phyloP scores from a whole-genome alignment of 2,797 vertebrate species.

The Sphenopsis melanotis region DNA sequence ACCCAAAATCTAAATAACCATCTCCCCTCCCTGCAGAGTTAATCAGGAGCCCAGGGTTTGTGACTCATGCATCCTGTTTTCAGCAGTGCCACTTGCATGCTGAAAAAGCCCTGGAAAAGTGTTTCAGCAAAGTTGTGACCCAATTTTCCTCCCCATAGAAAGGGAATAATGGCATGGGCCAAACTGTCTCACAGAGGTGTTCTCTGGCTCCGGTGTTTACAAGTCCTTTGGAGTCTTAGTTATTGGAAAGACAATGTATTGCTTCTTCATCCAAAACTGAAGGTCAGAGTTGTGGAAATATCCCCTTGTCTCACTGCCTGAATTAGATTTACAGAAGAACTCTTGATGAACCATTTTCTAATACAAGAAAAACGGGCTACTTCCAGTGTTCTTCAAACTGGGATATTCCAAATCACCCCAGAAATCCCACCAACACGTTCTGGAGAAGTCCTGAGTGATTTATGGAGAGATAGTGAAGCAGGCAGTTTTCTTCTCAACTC shows the following conservation, averaged over 20 bases:
- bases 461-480: fast-evolving
- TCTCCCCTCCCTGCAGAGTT: not conserved
- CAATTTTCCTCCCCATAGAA: not conserved
- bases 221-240: not conserved
- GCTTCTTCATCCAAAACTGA: not conserved
- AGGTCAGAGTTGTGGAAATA: not conserved
- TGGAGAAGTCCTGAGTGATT: not conserved
- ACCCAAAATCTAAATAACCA: not conserved
- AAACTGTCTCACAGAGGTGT: not conserved
- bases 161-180: not conserved
- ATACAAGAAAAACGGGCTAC: not conserved
- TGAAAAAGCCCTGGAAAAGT: not conserved
- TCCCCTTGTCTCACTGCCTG: not conserved
- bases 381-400: not conserved
- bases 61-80: not conserved
- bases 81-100: not conserved
- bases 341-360: not conserved
- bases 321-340: not conserved
- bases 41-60: not conserved
- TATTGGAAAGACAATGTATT: not conserved
- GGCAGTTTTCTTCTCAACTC: not conserved
- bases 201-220: not conserved
- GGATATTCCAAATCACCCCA: not conserved
- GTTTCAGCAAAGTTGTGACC: not conserved
- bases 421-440: not conserved